A percentile compares a stretch with the other conserved stretches of the same genome.
phyloP scores from a whole-genome alignment of 2,113 vertebrate species.

The Sporophila hypoxantha region DNA sequence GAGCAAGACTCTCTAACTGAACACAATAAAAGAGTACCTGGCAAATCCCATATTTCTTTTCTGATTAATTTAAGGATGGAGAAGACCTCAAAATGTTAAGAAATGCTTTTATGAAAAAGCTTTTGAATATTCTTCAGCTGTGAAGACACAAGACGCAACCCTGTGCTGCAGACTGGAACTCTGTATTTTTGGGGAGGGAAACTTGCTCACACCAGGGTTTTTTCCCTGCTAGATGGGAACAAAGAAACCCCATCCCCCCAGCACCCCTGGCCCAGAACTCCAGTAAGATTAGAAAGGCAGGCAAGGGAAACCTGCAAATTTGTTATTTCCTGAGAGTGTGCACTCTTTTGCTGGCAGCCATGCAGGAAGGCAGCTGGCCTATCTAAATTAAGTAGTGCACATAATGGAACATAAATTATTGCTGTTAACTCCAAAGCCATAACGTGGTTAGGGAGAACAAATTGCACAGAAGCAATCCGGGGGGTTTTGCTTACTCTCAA shows the following conservation, averaged over 20 bases:
- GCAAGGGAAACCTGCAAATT: neutral
- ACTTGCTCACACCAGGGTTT: neutral
- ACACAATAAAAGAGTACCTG: neutral
- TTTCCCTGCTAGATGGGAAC: neutral
- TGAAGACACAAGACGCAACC: neutral
- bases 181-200: neutral
- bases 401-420: conserved; percentile 25
- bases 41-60: neutral
- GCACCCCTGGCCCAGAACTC: neutral
- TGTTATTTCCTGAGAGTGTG: neutral
- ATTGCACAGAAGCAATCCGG: neutral
- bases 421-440: neutral
- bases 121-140: neutral
- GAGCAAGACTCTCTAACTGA: neutral
- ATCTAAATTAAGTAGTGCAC: neutral
- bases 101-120: neutral
- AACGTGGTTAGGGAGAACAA: neutral
- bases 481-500: neutral
- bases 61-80: neutral
- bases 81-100: neutral
- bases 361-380: neutral
- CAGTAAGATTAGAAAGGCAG: neutral
- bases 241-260: neutral
- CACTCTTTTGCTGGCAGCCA: neutral
- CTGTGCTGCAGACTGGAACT: neutral